Percentiles rank a stretch among this genome's conserved stretches.
Conservation (phyloP, 2,113 vertebrate species). For the Hirundichthys speculiger region DNA sequence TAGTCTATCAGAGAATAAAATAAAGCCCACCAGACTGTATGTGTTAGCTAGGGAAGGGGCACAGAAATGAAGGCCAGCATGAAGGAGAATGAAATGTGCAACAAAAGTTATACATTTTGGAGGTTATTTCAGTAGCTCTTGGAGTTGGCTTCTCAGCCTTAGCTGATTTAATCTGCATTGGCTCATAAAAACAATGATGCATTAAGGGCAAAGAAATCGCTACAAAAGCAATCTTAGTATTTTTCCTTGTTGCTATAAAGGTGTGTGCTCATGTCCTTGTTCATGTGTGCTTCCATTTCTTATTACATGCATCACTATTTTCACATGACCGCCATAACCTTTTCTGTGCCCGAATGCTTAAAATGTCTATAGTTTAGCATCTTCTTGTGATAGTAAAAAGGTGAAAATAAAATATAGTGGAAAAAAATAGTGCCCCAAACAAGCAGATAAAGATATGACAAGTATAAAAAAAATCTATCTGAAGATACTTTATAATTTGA, state of each 20-base stretch:
- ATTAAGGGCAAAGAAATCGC: conserved; percentile 17
- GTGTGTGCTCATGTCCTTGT: not conserved
- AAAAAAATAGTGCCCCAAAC: too few species aligned
- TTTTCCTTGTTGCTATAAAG: not conserved
- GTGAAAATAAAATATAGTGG: not conserved
- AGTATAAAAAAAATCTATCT: too few species aligned
- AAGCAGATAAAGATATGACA: too few species aligned
- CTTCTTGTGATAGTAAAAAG: not conserved
- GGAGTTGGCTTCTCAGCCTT: conserved; percentile 10
- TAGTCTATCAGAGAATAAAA: conserved; percentile 36
- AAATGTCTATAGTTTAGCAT: conserved; percentile 6
- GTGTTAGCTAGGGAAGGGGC: conserved; percentile 3
- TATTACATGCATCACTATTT: not conserved
- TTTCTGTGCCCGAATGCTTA: not conserved
- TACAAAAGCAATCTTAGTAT: not conserved
- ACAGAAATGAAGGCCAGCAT: not conserved
- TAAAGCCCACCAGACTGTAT: conserved; percentile 4
- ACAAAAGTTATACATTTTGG: conserved; percentile 25
- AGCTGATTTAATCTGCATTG: conserved; percentile 20
- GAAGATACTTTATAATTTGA: too few species aligned
- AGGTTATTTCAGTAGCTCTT: conserved; percentile 18
- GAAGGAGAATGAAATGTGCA: conserved; percentile 31
- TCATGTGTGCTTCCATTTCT: not conserved
- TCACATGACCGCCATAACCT: not conserved
- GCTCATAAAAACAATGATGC: conserved; percentile 17